Conservation (phyloP, 2,797 vertebrate genomes). For the Sternarchorhynchus goeldii region DNA sequence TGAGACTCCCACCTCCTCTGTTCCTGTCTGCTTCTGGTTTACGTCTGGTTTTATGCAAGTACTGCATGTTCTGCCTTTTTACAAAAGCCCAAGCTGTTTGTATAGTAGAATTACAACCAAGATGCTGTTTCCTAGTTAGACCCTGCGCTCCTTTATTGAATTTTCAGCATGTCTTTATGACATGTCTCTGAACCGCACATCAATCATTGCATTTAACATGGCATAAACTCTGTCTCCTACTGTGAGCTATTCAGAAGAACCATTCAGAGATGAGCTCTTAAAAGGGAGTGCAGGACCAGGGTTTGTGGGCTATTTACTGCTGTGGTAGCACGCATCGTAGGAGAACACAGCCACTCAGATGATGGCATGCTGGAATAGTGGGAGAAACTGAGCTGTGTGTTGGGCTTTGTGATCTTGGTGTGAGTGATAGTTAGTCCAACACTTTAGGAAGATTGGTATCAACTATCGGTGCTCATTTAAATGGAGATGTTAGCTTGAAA, state of each 20-base stretch:
- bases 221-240: conserved; percentile 29
- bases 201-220: conserved; percentile 40
- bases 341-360: conserved; percentile 22
- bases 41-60: not conserved
- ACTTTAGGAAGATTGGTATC: conserved; percentile 40
- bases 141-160: conserved; percentile 23
- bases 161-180: conserved; percentile 31
- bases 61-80: conserved; percentile 18
- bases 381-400: conserved; percentile 12
- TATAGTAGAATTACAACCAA: conserved; percentile 45
- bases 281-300: conserved; percentile 47
- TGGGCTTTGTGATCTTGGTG: conserved; percentile 20
- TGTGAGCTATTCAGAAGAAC: conserved; percentile 20
- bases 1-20: not conserved
- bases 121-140: conserved; percentile 46
- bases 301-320: conserved; percentile 26
- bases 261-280: conserved; percentile 39
- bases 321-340: conserved; percentile 8
- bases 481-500: conserved; percentile 26
- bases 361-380: conserved; percentile 29
- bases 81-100: conserved; percentile 27
- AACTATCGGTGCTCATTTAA: conserved; percentile 39
- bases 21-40: conserved; percentile 20
- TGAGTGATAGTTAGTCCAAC: conserved; percentile 36
- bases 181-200: conserved; percentile 25